Conservation (phyloP, 2,113 vertebrate genomes). For the Aspiorhynchus laticeps region DNA sequence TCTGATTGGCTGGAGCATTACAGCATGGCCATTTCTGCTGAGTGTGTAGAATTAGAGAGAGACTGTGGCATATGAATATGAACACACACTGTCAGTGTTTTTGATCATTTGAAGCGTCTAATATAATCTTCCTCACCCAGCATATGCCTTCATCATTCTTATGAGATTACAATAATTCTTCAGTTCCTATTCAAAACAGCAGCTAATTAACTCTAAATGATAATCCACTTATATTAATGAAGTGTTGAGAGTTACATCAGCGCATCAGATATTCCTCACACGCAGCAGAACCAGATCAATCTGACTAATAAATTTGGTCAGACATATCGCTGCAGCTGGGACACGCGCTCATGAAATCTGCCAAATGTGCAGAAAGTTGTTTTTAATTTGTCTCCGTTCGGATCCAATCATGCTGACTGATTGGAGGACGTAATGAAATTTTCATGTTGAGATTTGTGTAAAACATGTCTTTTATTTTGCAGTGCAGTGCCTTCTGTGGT, state of each 20-base stretch:
- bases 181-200: not conserved
- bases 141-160: not conserved
- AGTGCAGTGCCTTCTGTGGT: not conserved
- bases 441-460: constrained; percentile 20
- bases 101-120: not conserved
- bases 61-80: not conserved
- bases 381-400: not conserved
- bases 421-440: constrained; percentile 20
- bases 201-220: constrained; percentile 14
- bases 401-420: constrained; percentile 2
- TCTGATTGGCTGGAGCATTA: constrained; percentile 3
- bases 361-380: constrained; percentile 5
- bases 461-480: not conserved
- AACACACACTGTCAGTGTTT: not conserved
- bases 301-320: not conserved
- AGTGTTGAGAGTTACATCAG: not conserved
- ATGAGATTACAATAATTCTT: constrained; percentile 42
- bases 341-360: not conserved
- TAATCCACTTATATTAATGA: constrained; percentile 10
- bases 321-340: not conserved
- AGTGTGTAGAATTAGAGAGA: not conserved
- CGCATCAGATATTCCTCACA: not conserved
- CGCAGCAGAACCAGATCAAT: not conserved
- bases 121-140: not conserved
- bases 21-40: not conserved